Evolutionary conservation across 2,113 vertebrate genomes (phyloP), one percentile per base, ranked within the genome.

Genomic region (Collichthys lucidus): DNA sequence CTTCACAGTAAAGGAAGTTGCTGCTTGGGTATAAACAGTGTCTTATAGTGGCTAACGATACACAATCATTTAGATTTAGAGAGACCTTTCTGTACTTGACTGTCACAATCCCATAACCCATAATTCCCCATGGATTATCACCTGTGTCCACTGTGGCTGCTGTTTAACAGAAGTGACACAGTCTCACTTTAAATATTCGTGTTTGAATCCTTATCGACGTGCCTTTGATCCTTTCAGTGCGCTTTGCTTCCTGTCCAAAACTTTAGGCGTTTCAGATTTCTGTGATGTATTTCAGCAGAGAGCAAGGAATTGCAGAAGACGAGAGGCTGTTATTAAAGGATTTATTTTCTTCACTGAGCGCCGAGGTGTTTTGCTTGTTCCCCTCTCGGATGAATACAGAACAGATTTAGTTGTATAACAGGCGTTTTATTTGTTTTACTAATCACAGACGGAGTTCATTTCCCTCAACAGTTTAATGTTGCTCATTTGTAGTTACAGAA

Each of bases 351-450:
- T 26, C 17, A 56, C 5, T 29, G 14, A 35, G 20, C 19, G 4
- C 5, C 20, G 47, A 75, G 16, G 2, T 40, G 40, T 70, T 5
- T 19, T 24, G n/a, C 57, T 61, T 69, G 12, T 42, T 74, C 53
- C 12, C 12, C n/a, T 66, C 24, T 55, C 40, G 63, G 19, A 46
- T 69, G 52, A 71, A 78, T 19, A 20, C 44, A 59, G 35, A 52
- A 2, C 20, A 31, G 46, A 42, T 56, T 68, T 22, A 44, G 61
- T 20, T 60, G 44, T 35, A 31, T 20, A 29, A 61, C 40, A 62
- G 20, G 5, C 40, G 42, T 59, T 2, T 11, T 22, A 3, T 80
- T 83, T 81, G 47, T 66, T 70, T 74, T 35, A 46, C 60, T 47
- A 55, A 79, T 53, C 26, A 60, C 35, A 70, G 5, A 29, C 3